Base-by-base conservation (phyloP, 2,113 vertebrate species). In the Gulo gulo region DNA sequence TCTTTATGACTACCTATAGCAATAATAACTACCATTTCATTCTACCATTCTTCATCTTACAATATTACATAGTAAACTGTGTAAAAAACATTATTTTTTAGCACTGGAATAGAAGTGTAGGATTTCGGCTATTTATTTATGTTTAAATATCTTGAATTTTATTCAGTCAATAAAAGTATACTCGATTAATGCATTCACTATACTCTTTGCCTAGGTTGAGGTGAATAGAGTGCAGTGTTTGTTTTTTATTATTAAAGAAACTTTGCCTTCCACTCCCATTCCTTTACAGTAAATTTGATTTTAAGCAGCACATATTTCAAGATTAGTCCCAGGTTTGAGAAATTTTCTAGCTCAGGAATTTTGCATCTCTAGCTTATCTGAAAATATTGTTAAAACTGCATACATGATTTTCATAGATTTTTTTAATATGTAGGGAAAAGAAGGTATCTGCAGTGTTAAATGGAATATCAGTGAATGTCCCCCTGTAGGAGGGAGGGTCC, bases 11-110 rank as follows among this genome's bases (percentile, higher is more conserved):
- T 98, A 94, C 93, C 78, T 95, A 97, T 96, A 93, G 97, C 96
- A 98, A 97, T 98, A 98, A 98, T 93, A 98, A 97, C 96, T 93
- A 97, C 84, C 88, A 96, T 98, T 98, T 98, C 97, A 98, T 98
- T 97, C 96, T 97, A 96, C 98, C 97, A 93, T 96, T 98, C 98
- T 98, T 98, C 96, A 97, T 98, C 93, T 95, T 98, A 97, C 96
- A 97, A 91, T 97, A 98, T 98, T 98, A 88, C 94, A 81, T 50
- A 98, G 87, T 98, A 99, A 99, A 98, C 97, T 92, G 84, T 97
- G 92, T 98, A 95, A 95, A 98, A 55, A 98, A 98, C 97, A 97
- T 96, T 97, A 34, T 97, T 95, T 98, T 98, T 98, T 98, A 98
- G 80, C 91, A 88, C 82, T 97, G 94, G 95, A 98, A 97, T 96